These are phyloP conservation scores for Adelges cooleyi DNA, from an alignment of 1,140 invertebrate genomes.

Conservation along the genomic window DNA sequence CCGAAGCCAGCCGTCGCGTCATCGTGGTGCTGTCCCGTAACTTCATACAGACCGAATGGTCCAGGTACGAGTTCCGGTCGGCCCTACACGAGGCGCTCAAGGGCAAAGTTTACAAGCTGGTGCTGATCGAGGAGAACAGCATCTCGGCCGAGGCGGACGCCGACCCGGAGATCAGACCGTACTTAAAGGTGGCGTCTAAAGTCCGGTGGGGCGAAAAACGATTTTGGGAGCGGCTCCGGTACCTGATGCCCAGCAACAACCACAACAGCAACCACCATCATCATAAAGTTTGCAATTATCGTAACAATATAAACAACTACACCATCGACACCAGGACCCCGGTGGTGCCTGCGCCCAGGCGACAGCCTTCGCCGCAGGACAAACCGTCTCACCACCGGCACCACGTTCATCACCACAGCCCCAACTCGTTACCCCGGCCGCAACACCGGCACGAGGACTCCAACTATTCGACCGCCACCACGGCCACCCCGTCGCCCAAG, in stretches of 20 bases:
- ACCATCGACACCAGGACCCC: conserved; percentile 51
- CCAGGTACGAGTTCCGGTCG: conserved; percentile 67
- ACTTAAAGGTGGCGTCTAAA: conserved; percentile 69
- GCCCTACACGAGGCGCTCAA: conserved; percentile 76
- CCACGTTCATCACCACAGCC: conserved; percentile 37
- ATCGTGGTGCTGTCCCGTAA: conserved; percentile 69
- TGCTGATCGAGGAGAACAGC: conserved; percentile 73
- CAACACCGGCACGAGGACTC: conserved; percentile 31
- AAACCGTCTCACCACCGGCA: conserved; percentile 25
- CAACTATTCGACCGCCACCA: conserved; percentile 50
- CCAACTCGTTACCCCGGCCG: conserved; percentile 28
- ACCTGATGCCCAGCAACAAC: conserved; percentile 64
- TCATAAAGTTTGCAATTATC: conserved; percentile 41
- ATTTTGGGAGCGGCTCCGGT: conserved; percentile 84
- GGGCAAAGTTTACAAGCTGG: conserved; percentile 67
- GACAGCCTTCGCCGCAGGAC: conserved; percentile 41
- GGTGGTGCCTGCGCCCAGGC: conserved; percentile 39
- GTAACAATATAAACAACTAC: conserved; percentile 65
- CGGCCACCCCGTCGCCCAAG: conserved; percentile 51
- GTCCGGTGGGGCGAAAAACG: conserved; percentile 78
- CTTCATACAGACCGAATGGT: conserved; percentile 77
- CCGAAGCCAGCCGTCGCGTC: conserved; percentile 68
- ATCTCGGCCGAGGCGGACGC: conserved; percentile 64
- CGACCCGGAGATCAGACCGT: conserved; percentile 75
- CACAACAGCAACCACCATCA: conserved; percentile 43